Evolutionary conservation across 2,797 vertebrate genomes (phyloP), one percentile per base, ranked within the genome.

Genomic region (Pipistrellus kuhlii): DNA sequence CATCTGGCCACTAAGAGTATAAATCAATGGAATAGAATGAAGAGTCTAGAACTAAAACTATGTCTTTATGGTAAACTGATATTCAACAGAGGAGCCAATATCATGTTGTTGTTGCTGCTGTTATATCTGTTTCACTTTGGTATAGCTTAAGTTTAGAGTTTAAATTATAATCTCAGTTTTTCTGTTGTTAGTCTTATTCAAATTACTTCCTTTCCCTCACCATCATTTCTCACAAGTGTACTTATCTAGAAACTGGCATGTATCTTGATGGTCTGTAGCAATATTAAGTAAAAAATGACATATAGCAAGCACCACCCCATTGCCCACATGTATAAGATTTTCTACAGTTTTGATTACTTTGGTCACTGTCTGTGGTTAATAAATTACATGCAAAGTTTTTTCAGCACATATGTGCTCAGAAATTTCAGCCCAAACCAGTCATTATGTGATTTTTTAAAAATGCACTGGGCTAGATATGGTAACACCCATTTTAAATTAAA

Each of bases 361-460:
- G 41, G 1, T 30, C 25, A 46, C 7, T 5, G 68, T 88, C 66
- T 71, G 6, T 87, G 21, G 46, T 84, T 91, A 76, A 72, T 57
- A 69, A 69, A 69, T 3, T 48, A 81, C 8, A 32, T 55, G 25
- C 76, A 92, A 10, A 78, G 15, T 18, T 30, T 91, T 92, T 18
- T 76, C n/a, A 55, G 8, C 55, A 27, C 4, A 0, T 85, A 13
- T 48, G 12, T 72, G 13, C n/a, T 92, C 17, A 85, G 53, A 48
- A 64, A 93, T 93, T 88, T 95, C 12, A 72, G 8, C 38, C 27
- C 94, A 93, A 90, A 80, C 55, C 44, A 86, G 51, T 41, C 76
- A 71, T 81, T 78, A 46, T 35, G 23, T 73, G 21, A 55, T 71
- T 48, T 48, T 48, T 48, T 3, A 95, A 59, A 93, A 96, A 82